These are phyloP conservation scores for Drosophila pallidifrons DNA, from an alignment of 1,140 invertebrate genomes.

Conservation along the genomic window DNA sequence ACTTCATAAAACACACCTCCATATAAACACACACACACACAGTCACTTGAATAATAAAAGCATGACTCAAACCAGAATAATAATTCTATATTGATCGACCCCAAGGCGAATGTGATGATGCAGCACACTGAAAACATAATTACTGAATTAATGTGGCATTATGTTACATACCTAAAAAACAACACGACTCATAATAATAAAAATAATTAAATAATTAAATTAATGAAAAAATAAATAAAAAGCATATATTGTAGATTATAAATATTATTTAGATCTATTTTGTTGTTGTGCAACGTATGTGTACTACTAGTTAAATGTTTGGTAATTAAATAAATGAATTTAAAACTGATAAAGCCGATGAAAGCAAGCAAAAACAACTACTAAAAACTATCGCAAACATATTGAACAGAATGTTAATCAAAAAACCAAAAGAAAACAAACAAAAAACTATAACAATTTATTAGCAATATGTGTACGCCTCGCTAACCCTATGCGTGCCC, in stretches of 20 bases:
- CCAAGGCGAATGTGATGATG: conserved; percentile 9
- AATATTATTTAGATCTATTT: conserved; percentile 36
- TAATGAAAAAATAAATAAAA: background rate
- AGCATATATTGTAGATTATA: conserved; percentile 7
- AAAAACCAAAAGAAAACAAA: background rate
- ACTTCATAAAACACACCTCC: conserved; percentile 8
- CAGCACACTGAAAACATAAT: background rate
- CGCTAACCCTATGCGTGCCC: conserved; percentile 23
- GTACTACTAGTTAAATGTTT: conserved; percentile 66
- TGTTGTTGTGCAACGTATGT: conserved; percentile 45
- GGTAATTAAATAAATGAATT: conserved; percentile 38
- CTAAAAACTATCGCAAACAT: conserved; percentile 18
- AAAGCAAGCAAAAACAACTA: conserved; percentile 1
- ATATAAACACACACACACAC: conserved; percentile 3
- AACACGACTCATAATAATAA: background rate
- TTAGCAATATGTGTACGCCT: conserved; percentile 49
- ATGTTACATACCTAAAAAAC: background rate
- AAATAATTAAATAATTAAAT: conserved; percentile 6
- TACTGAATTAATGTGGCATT: conserved; percentile 6
- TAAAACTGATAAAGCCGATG: background rate
- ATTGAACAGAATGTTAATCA: conserved; percentile 30
- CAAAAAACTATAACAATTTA: conserved; percentile 25
- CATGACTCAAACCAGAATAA: conserved; percentile 4
- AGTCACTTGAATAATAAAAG: background rate
- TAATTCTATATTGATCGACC: conserved; percentile 1